Conservation (phyloP, 2,797 vertebrate species). For the Ceyx erithaca region DNA sequence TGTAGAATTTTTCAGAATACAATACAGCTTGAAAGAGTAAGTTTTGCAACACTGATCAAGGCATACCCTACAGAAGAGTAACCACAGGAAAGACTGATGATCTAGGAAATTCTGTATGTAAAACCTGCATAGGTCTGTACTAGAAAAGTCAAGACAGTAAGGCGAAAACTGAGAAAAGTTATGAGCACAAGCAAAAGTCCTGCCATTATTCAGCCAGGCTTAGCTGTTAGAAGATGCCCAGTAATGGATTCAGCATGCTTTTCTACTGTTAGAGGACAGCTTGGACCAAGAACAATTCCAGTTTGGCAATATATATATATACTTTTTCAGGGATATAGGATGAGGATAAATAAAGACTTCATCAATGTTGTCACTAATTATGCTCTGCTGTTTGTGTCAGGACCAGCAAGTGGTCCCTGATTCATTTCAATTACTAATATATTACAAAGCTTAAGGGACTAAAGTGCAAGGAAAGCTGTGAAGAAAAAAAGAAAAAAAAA, state of each 20-base stretch:
- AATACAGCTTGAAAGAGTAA: not conserved
- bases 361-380: not conserved
- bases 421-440: not conserved
- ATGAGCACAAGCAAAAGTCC: fast-evolving
- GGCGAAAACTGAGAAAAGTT: not conserved
- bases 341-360: not conserved
- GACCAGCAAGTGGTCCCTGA: not conserved
- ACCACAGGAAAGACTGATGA: not conserved
- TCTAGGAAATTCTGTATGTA: not conserved
- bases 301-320: not conserved
- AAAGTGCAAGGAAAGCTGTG: not conserved
- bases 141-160: not conserved
- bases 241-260: not conserved
- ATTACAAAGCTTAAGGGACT: not conserved
- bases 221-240: not conserved
- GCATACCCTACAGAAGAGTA: not conserved
- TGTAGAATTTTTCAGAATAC: not conserved
- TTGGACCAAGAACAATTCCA: not conserved
- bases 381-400: not conserved
- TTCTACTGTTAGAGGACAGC: not conserved
- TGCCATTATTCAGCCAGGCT: not conserved
- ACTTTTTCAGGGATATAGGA: not conserved
- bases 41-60: not conserved
- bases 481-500: too few species aligned
- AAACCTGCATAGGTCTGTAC: not conserved